Evolutionary conservation across 2,113 vertebrate genomes (phyloP), one percentile per base, ranked within the genome.

Genomic region (Sinocyclocheilus maitianheensis): DNA sequence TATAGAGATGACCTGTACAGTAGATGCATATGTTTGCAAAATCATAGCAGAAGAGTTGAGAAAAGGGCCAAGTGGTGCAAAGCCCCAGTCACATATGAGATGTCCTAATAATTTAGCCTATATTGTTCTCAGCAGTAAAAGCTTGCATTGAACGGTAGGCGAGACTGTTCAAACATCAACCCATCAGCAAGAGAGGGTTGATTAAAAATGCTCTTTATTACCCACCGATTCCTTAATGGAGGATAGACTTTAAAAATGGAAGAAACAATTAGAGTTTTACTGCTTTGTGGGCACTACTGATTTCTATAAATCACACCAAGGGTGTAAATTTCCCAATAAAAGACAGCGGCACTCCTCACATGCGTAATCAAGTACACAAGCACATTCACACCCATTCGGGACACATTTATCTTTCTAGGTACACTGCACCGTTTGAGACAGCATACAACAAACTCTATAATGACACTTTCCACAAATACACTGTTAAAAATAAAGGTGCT

Each of bases 251-350:
- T 95, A 92, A 95, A 95, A 95, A 94, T 93, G 93, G 93, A 94
- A 93, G 93, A 94, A 95, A 95, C 94, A 95, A 94, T 95, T 95
- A 93, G 93, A 94, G 92, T 94, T 95, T 95, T 95, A 95, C 94
- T 94, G 93, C 94, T 94, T 94, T 93, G 92, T 93, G 92, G 94
- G 92, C 92, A 93, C 91, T 92, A 90, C 93, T 92, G 94, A 94
- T 95, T 95, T 95, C 94, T 94, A 94, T 95, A 94, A 96, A 95
- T 95, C 94, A 95, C 90, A 89, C 91, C 89, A 92, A 89, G 92
- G 92, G 94, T 94, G 93, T 95, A 93, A 92, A 95, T 94, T 93
- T 93, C 94, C 91, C 93, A 94, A 93, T 94, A 94, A 95, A 94
- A 93, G 90, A 93, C 90, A 84, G 89, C 89, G 92, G 90, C 92